phyloP scores from a whole-genome alignment of 2,113 vertebrate genomes.

The Plecturocebus donacophilus region DNA sequence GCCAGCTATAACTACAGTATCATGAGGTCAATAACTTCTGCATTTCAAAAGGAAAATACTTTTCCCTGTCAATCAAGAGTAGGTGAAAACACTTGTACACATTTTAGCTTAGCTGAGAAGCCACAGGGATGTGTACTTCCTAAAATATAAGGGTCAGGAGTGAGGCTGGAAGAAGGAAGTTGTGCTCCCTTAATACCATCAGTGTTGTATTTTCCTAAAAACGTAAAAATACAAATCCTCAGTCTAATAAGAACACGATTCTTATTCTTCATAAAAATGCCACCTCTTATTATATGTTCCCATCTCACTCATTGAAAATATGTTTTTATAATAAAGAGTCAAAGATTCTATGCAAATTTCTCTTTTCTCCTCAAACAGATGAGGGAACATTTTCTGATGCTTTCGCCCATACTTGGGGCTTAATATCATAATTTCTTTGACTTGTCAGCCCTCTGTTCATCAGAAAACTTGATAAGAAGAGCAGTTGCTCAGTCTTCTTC shows the following conservation, averaged over 20 bases:
- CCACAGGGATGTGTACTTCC: not conserved
- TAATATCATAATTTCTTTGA: not conserved
- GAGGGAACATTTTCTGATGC: not conserved
- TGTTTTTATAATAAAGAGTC: not conserved
- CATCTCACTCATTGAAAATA: not conserved
- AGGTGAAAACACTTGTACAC: not conserved
- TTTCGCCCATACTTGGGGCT: not conserved
- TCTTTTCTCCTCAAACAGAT: not conserved
- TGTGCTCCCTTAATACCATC: not conserved
- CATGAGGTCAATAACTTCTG: not conserved
- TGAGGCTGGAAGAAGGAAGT: not conserved
- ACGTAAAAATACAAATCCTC: not conserved
- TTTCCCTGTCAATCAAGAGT: not conserved
- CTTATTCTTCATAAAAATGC: not conserved
- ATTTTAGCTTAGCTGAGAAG: too few species aligned
- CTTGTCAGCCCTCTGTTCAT: not conserved
- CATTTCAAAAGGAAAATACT: not conserved
- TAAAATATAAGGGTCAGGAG: not conserved
- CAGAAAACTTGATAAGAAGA: not conserved
- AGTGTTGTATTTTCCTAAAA: not conserved
- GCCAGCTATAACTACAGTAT: not conserved
- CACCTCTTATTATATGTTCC: not conserved
- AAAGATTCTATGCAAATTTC: not conserved
- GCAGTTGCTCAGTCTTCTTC: rapidly evolving
- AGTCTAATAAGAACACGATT: not conserved